Evolutionary conservation across 2,888 invertebrate species (phyloP).

Genomic region (Tricholauxania praeusta): DNA sequence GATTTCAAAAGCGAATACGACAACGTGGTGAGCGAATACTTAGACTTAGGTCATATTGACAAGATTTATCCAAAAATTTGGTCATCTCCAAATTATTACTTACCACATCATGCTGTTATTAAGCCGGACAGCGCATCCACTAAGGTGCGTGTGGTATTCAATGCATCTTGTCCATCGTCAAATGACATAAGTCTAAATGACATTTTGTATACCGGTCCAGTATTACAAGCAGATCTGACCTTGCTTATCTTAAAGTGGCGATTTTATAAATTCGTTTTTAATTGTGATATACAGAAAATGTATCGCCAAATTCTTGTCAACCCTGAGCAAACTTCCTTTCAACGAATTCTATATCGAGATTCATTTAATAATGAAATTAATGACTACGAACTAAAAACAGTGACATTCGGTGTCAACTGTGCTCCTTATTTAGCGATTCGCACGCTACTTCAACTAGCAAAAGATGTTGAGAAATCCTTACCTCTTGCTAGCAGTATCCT

Average conservation of each 20-base stretch:
- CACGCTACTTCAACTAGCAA: slow-evolving; percentile 29
- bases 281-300: slow-evolving; percentile 26
- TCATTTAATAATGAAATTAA: not conserved
- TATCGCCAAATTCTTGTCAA: slow-evolving; percentile 14
- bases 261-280: slow-evolving; percentile 8
- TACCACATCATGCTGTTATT: slow-evolving; percentile 16
- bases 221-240: slow-evolving; percentile 20
- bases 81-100: too few species aligned
- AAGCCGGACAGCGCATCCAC: not conserved
- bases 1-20: slow-evolving; percentile 16
- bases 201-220: slow-evolving; percentile 23
- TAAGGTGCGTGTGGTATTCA: not conserved
- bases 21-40: slow-evolving; percentile 24
- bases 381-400: slow-evolving; percentile 31
- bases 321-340: not conserved
- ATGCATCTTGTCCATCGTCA: slow-evolving; percentile 32
- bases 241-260: slow-evolving; percentile 6
- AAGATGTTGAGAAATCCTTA: slow-evolving; percentile 26
- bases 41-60: slow-evolving; percentile 6
- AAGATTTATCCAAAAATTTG: not conserved
- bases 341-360: slow-evolving; percentile 27
- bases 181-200: slow-evolving; percentile 29
- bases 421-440: slow-evolving; percentile 37
- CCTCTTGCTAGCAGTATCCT: slow-evolving; percentile 36
- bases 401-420: slow-evolving; percentile 37